Conservation (phyloP, 2,797 vertebrate species). For the Harpia harpyja region DNA sequence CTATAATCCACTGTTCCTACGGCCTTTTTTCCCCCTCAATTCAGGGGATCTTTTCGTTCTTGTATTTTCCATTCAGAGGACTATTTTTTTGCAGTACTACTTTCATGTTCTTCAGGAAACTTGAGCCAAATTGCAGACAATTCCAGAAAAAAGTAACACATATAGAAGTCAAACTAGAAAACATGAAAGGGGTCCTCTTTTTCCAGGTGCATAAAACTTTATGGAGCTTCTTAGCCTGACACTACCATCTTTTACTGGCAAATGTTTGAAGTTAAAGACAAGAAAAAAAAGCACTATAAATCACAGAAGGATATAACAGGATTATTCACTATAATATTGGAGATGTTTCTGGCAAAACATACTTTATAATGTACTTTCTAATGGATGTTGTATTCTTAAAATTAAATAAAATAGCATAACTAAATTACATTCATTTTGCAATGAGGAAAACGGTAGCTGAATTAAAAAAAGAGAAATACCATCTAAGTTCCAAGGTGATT, state of each 20-base stretch:
- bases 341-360: constrained; percentile 22
- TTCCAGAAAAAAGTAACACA: neutral
- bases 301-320: neutral
- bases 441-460: neutral
- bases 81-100: neutral
- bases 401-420: neutral
- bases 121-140: neutral
- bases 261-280: neutral
- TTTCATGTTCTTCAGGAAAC: neutral
- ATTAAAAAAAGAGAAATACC: neutral
- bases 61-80: neutral
- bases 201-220: neutral
- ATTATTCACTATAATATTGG: neutral
- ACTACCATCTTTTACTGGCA: neutral
- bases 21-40: neutral
- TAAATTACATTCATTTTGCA: neutral
- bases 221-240: neutral
- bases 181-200: neutral
- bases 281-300: neutral
- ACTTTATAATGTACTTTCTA: constrained; percentile 1
- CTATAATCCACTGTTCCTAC: neutral
- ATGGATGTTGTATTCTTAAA: constrained; percentile 19
- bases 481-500: neutral
- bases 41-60: neutral
- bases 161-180: neutral